Evolutionary conservation across 23 tunicate species (phyloP).

Genomic region (Diplosoma virens): DNA sequence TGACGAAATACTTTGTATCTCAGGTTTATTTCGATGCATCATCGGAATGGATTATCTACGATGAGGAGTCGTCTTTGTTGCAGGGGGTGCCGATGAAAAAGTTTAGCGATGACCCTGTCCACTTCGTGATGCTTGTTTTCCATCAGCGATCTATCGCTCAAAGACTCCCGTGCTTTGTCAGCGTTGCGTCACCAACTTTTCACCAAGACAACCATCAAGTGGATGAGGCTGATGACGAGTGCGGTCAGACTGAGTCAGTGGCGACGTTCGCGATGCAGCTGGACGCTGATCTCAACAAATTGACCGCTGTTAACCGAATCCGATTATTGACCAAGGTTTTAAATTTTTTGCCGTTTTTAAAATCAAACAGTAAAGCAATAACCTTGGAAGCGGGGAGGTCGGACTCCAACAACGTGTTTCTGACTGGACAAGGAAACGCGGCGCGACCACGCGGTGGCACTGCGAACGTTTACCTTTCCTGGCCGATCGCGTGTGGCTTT

Average conservation of each 20-base stretch:
- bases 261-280: conserved; percentile 22
- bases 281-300: background rate
- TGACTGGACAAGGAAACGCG: conserved; percentile 61
- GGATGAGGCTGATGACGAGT: background rate
- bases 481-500: conserved; percentile 69
- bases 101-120: conserved; percentile 21
- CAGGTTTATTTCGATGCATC: too few species aligned
- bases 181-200: conserved; percentile 5
- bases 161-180: conserved; percentile 33
- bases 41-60: conserved; percentile 55
- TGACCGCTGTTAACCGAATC: conserved; percentile 15
- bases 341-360: background rate
- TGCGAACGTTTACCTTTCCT: conserved; percentile 40
- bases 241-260: conserved; percentile 25
- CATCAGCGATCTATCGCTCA: background rate
- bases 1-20: too few species aligned
- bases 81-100: conserved; percentile 65
- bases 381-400: conserved; percentile 15
- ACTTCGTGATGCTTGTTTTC: background rate
- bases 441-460: background rate
- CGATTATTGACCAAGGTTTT: background rate
- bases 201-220: background rate
- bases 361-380: background rate
- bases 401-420: conserved; percentile 4
- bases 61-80: conserved; percentile 4